Base-by-base conservation (phyloP, 2,113 vertebrate species). In the Heterotis niloticus region DNA sequence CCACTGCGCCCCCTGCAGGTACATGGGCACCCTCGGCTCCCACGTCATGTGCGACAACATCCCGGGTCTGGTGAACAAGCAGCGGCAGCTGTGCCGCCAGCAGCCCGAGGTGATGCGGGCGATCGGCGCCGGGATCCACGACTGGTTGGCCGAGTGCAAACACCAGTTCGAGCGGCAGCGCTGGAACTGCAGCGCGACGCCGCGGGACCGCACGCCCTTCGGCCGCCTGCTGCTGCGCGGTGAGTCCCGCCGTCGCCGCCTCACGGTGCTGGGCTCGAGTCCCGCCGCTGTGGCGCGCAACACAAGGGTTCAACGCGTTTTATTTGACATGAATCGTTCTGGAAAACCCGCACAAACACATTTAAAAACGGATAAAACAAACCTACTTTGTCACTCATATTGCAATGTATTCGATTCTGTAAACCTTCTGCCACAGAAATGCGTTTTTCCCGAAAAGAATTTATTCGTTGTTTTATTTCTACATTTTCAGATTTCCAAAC, bases 41-140 rank as follows among this genome's bases (percentile, higher is more conserved):
- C 94, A 95, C 87, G 95, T 98, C 85, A 97, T 97, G 94, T 99
- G 97, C 83, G 94, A 99, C 93, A 97, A 99, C 85, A 93, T 98
- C 82, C 97, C 96, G 0, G 96, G 97, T 0, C 88, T 99, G 84
- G 95, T 96, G 84, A 96, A 92, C 90, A 93, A 92, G 79, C 96
- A 98, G 91, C 93, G 97, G 26, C 96, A 96, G 89, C 92, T 99
- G 77, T 99, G 97, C 87, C 95, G 94, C 13, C 94, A 96, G 82
- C 90, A 98, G 85, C 96, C 96, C 0, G 89, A 90, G 4, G 93
- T 94, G 20, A 98, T 98, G 97, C 94, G 94, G 70, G 94, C 93
- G 84, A 93, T 98, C 23, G 94, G 95, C 51, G 88, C 90, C 65
- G 96, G 97, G 16, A 92, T 96, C 81, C 90, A 91, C 3, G 94